Evolutionary conservation across 2,113 vertebrate species (phyloP).

Genomic region (Aramus guarauna): DNA sequence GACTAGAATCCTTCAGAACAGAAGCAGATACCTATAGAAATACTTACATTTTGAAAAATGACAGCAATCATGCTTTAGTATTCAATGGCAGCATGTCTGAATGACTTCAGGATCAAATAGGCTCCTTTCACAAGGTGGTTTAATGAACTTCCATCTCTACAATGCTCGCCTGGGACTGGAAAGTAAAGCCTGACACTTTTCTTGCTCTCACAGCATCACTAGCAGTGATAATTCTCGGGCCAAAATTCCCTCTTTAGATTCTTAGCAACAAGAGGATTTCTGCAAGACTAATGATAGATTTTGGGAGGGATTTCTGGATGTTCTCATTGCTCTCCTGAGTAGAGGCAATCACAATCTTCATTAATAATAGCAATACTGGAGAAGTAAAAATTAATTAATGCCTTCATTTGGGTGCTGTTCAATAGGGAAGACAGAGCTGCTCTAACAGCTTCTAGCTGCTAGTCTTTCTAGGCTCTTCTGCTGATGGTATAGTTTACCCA

Average conservation of each 20-base stretch:
- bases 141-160: neutral
- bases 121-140: neutral
- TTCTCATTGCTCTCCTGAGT: neutral
- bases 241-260: neutral
- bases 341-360: neutral
- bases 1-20: neutral
- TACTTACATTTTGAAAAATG: neutral
- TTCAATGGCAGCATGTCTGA: neutral
- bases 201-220: neutral
- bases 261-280: neutral
- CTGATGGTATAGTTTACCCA: neutral
- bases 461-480: neutral
- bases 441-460: neutral
- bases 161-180: neutral
- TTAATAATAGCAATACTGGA: neutral
- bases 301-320: neutral
- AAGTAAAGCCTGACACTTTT: neutral
- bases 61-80: neutral
- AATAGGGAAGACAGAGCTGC: neutral
- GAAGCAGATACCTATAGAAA: neutral
- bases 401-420: neutral
- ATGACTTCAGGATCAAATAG: neutral
- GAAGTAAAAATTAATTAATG: slow-evolving; percentile 10
- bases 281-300: neutral
- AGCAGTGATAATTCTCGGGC: neutral